Base-by-base conservation (phyloP, 2,113 vertebrate species). In the Charadrius vociferus region DNA sequence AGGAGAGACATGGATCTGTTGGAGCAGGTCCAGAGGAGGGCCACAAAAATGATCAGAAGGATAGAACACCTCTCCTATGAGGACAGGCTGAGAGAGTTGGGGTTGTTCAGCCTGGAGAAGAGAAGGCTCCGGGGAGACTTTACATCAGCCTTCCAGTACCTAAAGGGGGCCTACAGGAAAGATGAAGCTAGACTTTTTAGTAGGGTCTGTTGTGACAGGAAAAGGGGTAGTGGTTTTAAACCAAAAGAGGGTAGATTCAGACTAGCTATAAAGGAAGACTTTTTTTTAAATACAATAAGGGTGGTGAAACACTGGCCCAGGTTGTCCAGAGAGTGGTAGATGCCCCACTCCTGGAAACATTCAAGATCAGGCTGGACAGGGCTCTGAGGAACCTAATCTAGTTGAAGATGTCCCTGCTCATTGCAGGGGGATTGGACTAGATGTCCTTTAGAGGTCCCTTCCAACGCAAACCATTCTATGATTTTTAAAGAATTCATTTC, bases 351-450 rank as follows among this genome's bases (percentile, higher is more conserved):
- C 41, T 61, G 3, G 18, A 59, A 62, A 62, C 8, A 68, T 19
- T 52, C 32, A 32, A 70, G 24, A 43, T 12, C 43, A n/a, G 45
- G 12, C 0, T 66, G 26, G 36, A n/a, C 0, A 0, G 39, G 20
- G 39, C 61, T 77, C 45, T 78, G 36, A 85, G 26, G 34, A 79
- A 39, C 17, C 7, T 58, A 12, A 29, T n/a, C 12, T 30, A 49
- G 14, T 9, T 61, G 19, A 24, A 66, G 10, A 41, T 39, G 30
- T 75, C 41, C 26, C 63, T 56, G 11, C 22, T n/a, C 13, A 30
- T 4, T 10, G 20, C 4, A 82, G 7, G 5, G 13, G 32, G 1
- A 1, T 6, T 72, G 4, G 4, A 68, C 43, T 23, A 68, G 12
- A 21, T 24, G 20, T 41, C 6, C 6, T 82, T 43, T 36, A 30